phyloP scores from a whole-genome alignment of 2,888 invertebrate genomes.

The Gnatocerus cornutus region DNA sequence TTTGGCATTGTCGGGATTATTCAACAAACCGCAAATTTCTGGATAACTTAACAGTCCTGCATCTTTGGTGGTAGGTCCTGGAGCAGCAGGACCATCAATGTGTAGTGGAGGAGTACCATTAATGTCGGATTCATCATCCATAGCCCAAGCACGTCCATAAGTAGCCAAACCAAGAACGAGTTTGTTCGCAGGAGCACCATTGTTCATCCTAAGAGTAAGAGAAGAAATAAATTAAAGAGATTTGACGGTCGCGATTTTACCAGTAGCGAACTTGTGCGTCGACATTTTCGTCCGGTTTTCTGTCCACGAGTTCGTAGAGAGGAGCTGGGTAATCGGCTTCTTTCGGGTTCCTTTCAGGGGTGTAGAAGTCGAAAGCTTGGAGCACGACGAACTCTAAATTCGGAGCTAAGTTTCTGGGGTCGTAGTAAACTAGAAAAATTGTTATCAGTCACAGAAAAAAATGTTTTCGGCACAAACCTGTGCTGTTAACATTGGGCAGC shows the following conservation, averaged over 20 bases:
- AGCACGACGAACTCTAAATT: slow-evolving; percentile 85
- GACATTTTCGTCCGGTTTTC: slow-evolving; percentile 78
- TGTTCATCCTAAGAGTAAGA: slow-evolving; percentile 73
- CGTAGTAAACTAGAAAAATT: slow-evolving; percentile 79
- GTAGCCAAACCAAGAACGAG: slow-evolving; percentile 81
- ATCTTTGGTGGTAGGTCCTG: slow-evolving; percentile 80
- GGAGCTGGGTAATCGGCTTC: slow-evolving; percentile 84
- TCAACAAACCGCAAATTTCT: slow-evolving; percentile 83
- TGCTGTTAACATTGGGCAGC: slow-evolving; percentile 83
- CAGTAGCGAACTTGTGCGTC: slow-evolving; percentile 79
- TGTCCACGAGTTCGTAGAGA: slow-evolving; percentile 80
- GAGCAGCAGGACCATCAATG: slow-evolving; percentile 80
- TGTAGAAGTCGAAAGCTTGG: slow-evolving; percentile 84
- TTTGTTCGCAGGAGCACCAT: slow-evolving; percentile 79
- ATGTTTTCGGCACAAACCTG: slow-evolving; percentile 72
- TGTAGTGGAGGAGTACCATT: slow-evolving; percentile 82
- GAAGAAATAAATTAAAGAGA: neutral
- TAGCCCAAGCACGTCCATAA: slow-evolving; percentile 83
- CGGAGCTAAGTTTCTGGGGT: slow-evolving; percentile 81
- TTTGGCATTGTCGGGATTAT: slow-evolving; percentile 76
- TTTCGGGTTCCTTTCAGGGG: slow-evolving; percentile 81
- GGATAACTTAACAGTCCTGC: slow-evolving; percentile 83
- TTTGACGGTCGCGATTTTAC: slow-evolving; percentile 63
- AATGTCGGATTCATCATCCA: slow-evolving; percentile 81
- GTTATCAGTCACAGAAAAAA: neutral